phyloP scores from a whole-genome alignment of 2,888 invertebrate genomes.

The Ectemnius lituratus region DNA sequence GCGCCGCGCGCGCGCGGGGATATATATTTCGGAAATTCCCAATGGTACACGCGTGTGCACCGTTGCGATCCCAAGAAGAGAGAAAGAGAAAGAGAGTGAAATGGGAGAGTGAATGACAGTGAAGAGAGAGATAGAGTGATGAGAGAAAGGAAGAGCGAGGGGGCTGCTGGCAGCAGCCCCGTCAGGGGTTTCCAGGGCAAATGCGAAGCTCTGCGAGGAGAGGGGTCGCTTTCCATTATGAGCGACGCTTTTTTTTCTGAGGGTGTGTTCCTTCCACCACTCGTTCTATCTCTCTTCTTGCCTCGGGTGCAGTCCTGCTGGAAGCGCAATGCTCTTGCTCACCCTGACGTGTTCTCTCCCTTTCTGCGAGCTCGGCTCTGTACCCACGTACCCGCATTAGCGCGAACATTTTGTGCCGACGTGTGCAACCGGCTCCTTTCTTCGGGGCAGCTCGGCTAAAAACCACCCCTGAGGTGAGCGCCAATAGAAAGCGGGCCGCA shows the following conservation, averaged over 20 bases:
- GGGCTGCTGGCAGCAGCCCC: slow-evolving; percentile 6
- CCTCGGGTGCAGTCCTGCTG: not conserved
- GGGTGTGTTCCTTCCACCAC: not conserved
- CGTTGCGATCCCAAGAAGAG: slow-evolving; percentile 1
- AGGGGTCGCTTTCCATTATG: slow-evolving; percentile 69
- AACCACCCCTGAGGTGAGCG: slow-evolving; percentile 74
- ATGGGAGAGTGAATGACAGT: not conserved
- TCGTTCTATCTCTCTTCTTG: slow-evolving; percentile 10
- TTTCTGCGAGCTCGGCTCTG: slow-evolving; percentile 19
- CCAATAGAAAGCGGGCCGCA: slow-evolving; percentile 70
- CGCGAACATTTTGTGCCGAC: slow-evolving; percentile 54
- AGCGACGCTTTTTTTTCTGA: slow-evolving; percentile 60
- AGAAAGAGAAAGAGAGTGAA: not conserved
- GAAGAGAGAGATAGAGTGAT: slow-evolving; percentile 1
- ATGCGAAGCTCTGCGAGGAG: not conserved
- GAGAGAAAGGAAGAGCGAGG: not conserved
- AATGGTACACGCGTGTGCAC: slow-evolving; percentile 61
- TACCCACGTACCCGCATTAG: slow-evolving; percentile 43
- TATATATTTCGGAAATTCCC: slow-evolving; percentile 72
- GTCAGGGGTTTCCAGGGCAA: not conserved
- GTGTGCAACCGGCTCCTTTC: slow-evolving; percentile 66
- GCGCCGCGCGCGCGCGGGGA: slow-evolving; percentile 45
- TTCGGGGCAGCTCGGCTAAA: slow-evolving; percentile 71
- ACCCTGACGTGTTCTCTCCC: slow-evolving; percentile 11
- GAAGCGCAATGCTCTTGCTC: not conserved